phyloP scores from a whole-genome alignment of 2,888 invertebrate species.

The Axea sp. region DNA sequence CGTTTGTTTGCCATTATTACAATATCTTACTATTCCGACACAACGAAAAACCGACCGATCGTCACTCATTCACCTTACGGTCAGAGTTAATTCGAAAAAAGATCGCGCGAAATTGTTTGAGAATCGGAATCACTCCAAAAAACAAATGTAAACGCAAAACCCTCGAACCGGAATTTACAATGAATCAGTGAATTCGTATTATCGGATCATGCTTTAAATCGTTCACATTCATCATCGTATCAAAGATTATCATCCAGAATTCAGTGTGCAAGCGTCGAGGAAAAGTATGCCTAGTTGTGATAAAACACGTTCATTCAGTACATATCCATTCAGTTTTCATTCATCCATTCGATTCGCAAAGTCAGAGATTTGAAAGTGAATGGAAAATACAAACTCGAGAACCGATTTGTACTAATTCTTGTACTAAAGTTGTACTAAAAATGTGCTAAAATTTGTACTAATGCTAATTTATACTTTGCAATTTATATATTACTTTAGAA shows the following conservation, averaged over 20 bases:
- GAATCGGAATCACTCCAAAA: constrained; percentile 23
- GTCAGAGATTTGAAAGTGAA: constrained; percentile 12
- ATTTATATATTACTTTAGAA: too few relatives aligned
- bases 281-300: constrained; percentile 40
- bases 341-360: constrained; percentile 24
- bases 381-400: constrained; percentile 10
- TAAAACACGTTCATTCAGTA: constrained; percentile 15
- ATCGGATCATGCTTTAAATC: constrained; percentile 15
- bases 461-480: too few relatives aligned
- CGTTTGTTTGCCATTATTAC: constrained; percentile 27
- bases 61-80: constrained; percentile 8
- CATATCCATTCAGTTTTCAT: constrained; percentile 14
- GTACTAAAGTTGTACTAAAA: too few relatives aligned
- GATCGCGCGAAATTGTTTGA: constrained; percentile 2
- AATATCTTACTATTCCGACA: constrained; percentile 26
- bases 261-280: constrained; percentile 23
- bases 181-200: constrained; percentile 14
- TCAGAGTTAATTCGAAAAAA: constrained; percentile 13
- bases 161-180: constrained; percentile 30
- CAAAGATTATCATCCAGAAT: constrained; percentile 13
- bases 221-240: constrained; percentile 1
- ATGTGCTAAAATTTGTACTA: too few relatives aligned
- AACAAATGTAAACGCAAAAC: constrained; percentile 39
- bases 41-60: constrained; percentile 26
- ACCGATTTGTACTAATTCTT: too few relatives aligned